Conservation (phyloP, 2,797 vertebrate genomes). For the Microctenopoma steveboyesi region DNA sequence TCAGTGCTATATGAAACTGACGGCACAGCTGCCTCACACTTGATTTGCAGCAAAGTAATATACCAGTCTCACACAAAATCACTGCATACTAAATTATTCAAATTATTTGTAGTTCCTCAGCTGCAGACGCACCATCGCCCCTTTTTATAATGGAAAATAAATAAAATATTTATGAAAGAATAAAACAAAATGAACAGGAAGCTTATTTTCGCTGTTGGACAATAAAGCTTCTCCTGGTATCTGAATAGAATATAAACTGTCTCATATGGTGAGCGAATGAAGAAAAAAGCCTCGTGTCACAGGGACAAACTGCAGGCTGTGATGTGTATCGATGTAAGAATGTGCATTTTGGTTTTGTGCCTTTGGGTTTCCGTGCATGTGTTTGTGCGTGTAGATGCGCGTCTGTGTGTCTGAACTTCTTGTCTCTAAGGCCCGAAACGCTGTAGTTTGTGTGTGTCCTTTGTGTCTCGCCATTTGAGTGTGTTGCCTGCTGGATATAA, state of each 20-base stretch:
- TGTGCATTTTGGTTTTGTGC: slow-evolving; percentile 46
- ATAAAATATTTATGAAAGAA: slow-evolving; percentile 73
- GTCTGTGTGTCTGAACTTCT: slow-evolving; percentile 44
- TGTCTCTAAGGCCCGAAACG: slow-evolving; percentile 45
- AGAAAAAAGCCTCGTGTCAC: slow-evolving; percentile 17
- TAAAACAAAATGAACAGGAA: slow-evolving; percentile 65
- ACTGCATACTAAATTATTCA: slow-evolving; percentile 64
- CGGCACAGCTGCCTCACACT: slow-evolving; percentile 12
- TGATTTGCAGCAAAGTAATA: slow-evolving; percentile 17
- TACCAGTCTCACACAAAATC: slow-evolving; percentile 20
- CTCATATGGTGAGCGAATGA: slow-evolving; percentile 42
- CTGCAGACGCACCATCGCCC: slow-evolving; percentile 53
- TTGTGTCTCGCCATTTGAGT: slow-evolving; percentile 60
- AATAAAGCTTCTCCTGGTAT: slow-evolving; percentile 54
- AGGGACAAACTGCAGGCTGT: slow-evolving; percentile 47
- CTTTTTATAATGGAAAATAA: slow-evolving; percentile 61
- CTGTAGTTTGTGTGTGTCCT: slow-evolving; percentile 46
- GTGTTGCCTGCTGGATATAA: slow-evolving; percentile 69
- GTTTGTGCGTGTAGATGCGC: slow-evolving; percentile 12
- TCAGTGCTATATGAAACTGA: slow-evolving; percentile 29
- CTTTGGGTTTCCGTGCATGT: slow-evolving; percentile 33
- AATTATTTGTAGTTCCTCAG: slow-evolving; percentile 58
- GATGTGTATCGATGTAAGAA: slow-evolving; percentile 36
- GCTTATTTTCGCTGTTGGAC: slow-evolving; percentile 59
- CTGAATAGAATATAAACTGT: slow-evolving; percentile 58